These are phyloP conservation scores for Cepaea hortensis DNA, from an alignment of 2,888 invertebrate genomes.

Conservation along the genomic window DNA sequence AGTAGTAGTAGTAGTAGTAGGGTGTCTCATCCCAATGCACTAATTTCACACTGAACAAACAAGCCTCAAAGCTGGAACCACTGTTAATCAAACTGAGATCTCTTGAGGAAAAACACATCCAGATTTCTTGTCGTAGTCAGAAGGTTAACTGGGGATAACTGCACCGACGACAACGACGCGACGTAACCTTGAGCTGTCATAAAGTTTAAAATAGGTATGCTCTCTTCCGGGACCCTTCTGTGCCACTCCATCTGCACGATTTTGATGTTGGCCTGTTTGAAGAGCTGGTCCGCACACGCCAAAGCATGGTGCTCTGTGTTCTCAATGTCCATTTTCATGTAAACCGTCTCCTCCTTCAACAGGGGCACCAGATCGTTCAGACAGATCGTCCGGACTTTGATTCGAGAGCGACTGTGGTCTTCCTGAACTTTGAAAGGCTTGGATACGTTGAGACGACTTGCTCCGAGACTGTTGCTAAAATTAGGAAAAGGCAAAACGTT, in stretches of 20 bases:
- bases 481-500: no score
- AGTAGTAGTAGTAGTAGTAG: no score
- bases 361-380: slow-evolving; percentile 32
- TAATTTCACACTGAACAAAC: no score
- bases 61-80: no score
- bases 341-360: neutral
- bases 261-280: slow-evolving; percentile 25
- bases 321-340: slow-evolving; percentile 41
- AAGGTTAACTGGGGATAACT: no score
- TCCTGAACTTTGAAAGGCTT: neutral
- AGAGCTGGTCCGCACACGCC: slow-evolving; percentile 32
- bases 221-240: neutral
- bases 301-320: slow-evolving; percentile 35
- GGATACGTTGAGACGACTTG: slow-evolving; percentile 28
- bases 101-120: no score
- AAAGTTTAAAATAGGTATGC: neutral
- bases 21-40: no score
- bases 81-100: no score
- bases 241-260: slow-evolving; percentile 41
- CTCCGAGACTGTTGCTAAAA: slow-evolving; percentile 35
- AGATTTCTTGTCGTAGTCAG: no score
- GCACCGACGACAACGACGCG: no score
- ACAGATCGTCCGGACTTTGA: slow-evolving; percentile 22
- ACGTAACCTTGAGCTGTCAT: neutral
- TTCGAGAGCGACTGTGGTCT: neutral